Evolutionary conservation across 2,888 invertebrate genomes (phyloP).

Genomic region (Axea sp.): DNA sequence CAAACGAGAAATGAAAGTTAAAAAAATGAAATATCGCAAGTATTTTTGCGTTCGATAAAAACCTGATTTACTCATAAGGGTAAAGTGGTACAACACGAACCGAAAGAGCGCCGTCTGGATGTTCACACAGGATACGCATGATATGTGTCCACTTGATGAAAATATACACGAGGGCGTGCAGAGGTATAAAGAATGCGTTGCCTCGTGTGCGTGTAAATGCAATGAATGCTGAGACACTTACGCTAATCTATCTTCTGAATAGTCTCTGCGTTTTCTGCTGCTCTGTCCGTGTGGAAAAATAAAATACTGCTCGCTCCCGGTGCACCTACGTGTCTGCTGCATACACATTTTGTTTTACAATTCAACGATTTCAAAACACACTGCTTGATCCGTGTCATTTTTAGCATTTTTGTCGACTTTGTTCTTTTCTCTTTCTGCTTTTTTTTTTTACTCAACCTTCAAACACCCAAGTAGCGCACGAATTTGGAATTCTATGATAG

Average conservation of each 20-base stretch:
- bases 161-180: conserved; percentile 51
- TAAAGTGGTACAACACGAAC: conserved; percentile 41
- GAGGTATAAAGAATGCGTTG: conserved; percentile 56
- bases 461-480: not conserved
- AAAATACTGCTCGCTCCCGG: conserved; percentile 45
- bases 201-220: conserved; percentile 50
- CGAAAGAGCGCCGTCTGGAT: conserved; percentile 24
- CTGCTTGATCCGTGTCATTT: conserved; percentile 61
- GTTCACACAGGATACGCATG: conserved; percentile 44
- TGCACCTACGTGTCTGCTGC: conserved; percentile 23
- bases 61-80: conserved; percentile 46
- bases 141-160: conserved; percentile 61
- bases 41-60: conserved; percentile 41
- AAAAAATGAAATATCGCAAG: conserved; percentile 12
- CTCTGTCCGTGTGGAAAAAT: conserved; percentile 35
- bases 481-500: conserved; percentile 6
- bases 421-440: not conserved
- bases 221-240: conserved; percentile 54
- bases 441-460: not conserved
- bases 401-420: conserved; percentile 60
- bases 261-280: conserved; percentile 28
- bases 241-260: conserved; percentile 58
- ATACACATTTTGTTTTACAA: conserved; percentile 62
- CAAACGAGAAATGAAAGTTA: not conserved
- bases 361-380: conserved; percentile 55